These are phyloP conservation scores for Sebastes schlegelii DNA, from an alignment of 2,113 vertebrate genomes.

Conservation along the genomic window DNA sequence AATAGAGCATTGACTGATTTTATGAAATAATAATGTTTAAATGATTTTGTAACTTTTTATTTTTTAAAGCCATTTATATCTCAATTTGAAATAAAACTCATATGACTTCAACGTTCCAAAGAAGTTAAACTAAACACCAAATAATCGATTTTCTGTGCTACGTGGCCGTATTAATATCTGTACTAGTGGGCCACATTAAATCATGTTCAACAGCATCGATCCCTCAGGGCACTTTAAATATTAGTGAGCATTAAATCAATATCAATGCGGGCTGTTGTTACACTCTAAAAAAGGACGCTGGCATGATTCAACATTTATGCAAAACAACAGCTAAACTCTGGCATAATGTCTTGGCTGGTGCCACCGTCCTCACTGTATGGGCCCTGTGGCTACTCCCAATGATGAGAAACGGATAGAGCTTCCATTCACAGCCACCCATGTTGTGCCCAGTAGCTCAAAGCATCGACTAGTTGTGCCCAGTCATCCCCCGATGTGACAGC, in stretches of 20 bases:
- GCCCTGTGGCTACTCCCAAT: constrained; percentile 76
- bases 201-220: constrained; percentile 77
- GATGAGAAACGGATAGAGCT: constrained; percentile 75
- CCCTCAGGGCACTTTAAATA: constrained; percentile 82
- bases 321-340: constrained; percentile 83
- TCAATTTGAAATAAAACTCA: constrained; percentile 32
- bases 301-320: constrained; percentile 84
- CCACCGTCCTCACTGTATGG: constrained; percentile 61
- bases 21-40: background rate
- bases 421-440: constrained; percentile 73
- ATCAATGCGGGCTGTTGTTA: constrained; percentile 79
- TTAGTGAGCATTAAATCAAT: constrained; percentile 84
- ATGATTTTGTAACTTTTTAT: background rate
- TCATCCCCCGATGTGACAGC: constrained; percentile 66
- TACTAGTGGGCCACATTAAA: constrained; percentile 72
- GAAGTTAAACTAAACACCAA: constrained; percentile 59
- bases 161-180: constrained; percentile 65
- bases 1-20: background rate
- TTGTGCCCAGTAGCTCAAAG: constrained; percentile 74
- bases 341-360: constrained; percentile 82
- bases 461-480: constrained; percentile 66
- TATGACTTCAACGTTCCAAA: constrained; percentile 27
- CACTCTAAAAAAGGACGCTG: constrained; percentile 77
- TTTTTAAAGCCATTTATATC: background rate
- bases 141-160: constrained; percentile 63